These are phyloP conservation scores for Pseudorasbora parva DNA, from an alignment of 2,113 vertebrate genomes.

Conservation along the genomic window DNA sequence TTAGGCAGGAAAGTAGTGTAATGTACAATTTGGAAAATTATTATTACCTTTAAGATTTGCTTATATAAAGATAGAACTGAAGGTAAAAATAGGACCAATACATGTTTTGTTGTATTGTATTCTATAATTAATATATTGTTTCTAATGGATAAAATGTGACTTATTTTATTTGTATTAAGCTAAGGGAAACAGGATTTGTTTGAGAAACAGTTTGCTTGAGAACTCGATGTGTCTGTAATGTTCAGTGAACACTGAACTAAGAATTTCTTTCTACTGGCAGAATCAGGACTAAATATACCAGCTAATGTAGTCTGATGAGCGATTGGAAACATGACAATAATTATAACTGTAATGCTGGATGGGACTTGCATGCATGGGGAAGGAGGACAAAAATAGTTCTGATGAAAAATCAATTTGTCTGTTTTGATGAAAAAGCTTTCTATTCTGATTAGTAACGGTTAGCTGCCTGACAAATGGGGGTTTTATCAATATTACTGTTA, in stretches of 20 bases:
- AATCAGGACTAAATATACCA: slow-evolving; percentile 28
- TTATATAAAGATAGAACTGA: too few relatives aligned
- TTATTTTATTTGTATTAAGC: too few relatives aligned
- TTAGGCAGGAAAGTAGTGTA: neutral
- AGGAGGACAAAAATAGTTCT: slow-evolving; percentile 39
- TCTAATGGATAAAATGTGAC: too few relatives aligned
- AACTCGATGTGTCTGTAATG: neutral
- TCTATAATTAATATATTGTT: too few relatives aligned
- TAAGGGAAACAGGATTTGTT: neutral
- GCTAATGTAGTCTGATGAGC: slow-evolving; percentile 35
- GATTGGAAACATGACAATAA: slow-evolving; percentile 36
- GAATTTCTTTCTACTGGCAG: slow-evolving; percentile 31
- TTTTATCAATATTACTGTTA: slow-evolving; percentile 32
- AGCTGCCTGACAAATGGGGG: slow-evolving; percentile 29
- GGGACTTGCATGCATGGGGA: slow-evolving; percentile 26
- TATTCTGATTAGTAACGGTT: slow-evolving; percentile 44
- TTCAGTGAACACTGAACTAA: slow-evolving; percentile 8
- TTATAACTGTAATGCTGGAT: slow-evolving; percentile 30
- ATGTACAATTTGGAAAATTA: too few relatives aligned
- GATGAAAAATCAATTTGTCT: slow-evolving; percentile 36
- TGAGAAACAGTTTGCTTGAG: neutral
- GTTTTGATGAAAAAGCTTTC: slow-evolving; percentile 36
- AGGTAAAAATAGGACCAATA: too few relatives aligned
- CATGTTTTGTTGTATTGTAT: too few relatives aligned
- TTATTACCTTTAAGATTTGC: too few relatives aligned